phyloP scores from a whole-genome alignment of 2,888 invertebrate species.

The Osmoderma eremita region DNA sequence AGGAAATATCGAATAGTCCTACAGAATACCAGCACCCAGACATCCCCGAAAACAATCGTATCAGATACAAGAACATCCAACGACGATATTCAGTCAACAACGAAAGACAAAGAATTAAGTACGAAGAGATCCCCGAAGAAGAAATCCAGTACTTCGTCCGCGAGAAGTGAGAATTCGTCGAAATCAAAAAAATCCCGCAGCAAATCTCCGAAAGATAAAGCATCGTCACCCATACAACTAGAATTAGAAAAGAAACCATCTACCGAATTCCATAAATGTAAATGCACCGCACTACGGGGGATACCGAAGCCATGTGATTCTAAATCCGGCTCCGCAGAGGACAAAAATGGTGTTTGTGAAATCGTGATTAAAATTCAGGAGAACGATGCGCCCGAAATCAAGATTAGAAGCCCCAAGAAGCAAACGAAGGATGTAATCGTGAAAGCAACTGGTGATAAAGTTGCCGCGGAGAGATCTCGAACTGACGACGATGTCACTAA shows the following conservation, averaged over 20 bases:
- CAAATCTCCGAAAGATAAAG: conserved; percentile 16
- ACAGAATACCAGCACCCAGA: conserved; percentile 61
- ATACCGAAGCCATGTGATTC: neutral
- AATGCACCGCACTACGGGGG: neutral
- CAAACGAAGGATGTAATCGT: conserved; percentile 29
- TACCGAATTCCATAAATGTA: neutral
- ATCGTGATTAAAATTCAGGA: conserved; percentile 60
- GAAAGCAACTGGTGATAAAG: conserved; percentile 3
- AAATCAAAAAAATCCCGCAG: neutral
- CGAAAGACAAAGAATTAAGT: neutral
- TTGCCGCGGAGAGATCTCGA: conserved; percentile 32
- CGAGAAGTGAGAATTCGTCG: neutral
- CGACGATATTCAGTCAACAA: neutral
- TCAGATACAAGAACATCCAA: neutral
- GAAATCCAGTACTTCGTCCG: neutral
- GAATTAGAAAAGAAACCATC: neutral
- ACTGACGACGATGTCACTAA: too few species aligned
- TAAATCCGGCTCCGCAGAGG: neutral
- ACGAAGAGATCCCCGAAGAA: conserved; percentile 5
- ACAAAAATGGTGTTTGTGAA: conserved; percentile 56
- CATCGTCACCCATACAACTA: conserved; percentile 14
- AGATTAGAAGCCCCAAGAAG: conserved; percentile 48
- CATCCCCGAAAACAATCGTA: conserved; percentile 53
- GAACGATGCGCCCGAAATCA: conserved; percentile 53
- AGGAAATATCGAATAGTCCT: conserved; percentile 49